Base-by-base conservation (phyloP, 1,140 invertebrate species). In the Ephestia elutella region DNA sequence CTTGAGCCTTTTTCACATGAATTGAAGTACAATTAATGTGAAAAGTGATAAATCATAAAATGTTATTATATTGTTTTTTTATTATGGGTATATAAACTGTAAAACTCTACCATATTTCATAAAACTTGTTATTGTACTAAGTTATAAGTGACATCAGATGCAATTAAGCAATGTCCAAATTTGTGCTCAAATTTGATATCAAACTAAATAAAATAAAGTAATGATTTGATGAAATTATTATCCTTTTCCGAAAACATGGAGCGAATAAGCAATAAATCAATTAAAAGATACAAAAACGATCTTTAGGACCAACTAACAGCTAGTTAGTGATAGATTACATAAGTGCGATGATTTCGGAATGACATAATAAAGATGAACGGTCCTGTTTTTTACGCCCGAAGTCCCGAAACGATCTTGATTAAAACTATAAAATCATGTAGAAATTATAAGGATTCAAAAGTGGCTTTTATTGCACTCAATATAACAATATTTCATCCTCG, bases 401-500 rank as follows among this genome's bases (percentile, higher is more conserved):
- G 57, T 62, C 62, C 70, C 67, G 66, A 75, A 74, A 75, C 68
- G 65, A 65, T 62, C 65, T 75, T n/a, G n/a, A n/a, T n/a, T 82
- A 84, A 86, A 86, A 77, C 74, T 67, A 86, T 81, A 84, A 81
- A 85, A 67, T 82, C 71, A 73, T 70, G 70, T 75, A 65, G 72
- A 77, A 80, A 80, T 80, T 78, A 82, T 78, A 76, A 71, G 59
- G 58, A n/a, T n/a, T 58, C 53, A 65, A 70, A 71, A 82, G 63
- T 71, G 68, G 54, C 50, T 71, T 85, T 85, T 84, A 87, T 73
- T 70, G 68, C 73, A 63, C 60, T 30, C 66, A 66, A 82, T 84
- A 85, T 77, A 84, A 78, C 80, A 75, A 86, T 85, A 85, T 78
- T 79, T 87, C 72, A 84, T 81, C 70, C 69, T 78, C 70, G 66